Percentiles rank a stretch among this genome's conserved stretches.
phyloP scores from a whole-genome alignment of 2,888 invertebrate genomes.

The Ennomos quercinarius region DNA sequence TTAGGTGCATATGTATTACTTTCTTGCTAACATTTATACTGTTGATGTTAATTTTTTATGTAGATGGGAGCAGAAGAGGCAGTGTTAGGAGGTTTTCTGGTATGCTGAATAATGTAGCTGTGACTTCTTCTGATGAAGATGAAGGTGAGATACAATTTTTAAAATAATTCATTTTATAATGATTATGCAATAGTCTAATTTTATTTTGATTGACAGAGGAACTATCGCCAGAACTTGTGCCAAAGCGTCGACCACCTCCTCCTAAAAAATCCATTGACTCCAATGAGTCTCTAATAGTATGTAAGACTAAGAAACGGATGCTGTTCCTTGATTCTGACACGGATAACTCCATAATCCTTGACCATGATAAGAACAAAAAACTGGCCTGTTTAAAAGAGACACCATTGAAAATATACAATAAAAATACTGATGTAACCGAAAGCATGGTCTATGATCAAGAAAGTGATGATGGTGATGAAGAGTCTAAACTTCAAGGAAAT shows the following conservation, averaged over 20 bases:
- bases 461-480: conserved; percentile 28
- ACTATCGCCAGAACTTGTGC: conserved; percentile 72
- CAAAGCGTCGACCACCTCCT: conserved; percentile 46
- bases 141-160: conserved; percentile 17
- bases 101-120: conserved; percentile 55
- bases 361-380: conserved; percentile 66
- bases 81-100: conserved; percentile 54
- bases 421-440: conserved; percentile 4
- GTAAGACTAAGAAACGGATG: conserved; percentile 69
- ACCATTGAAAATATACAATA: conserved; percentile 60
- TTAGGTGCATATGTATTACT: neutral
- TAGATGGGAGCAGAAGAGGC: conserved; percentile 57
- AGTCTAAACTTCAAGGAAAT: neutral
- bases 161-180: neutral
- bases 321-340: conserved; percentile 71
- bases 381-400: conserved; percentile 68
- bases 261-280: conserved; percentile 50
- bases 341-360: conserved; percentile 73
- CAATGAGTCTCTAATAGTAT: conserved; percentile 52
- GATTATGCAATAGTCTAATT: neutral
- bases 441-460: conserved; percentile 28
- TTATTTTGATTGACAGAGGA: conserved; percentile 43
- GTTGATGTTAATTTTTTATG: neutral
- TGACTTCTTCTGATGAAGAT: conserved; percentile 69
- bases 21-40: neutral